Evolutionary conservation across 2,113 vertebrate species (phyloP).

Genomic region (Sceloporus undulatus): DNA sequence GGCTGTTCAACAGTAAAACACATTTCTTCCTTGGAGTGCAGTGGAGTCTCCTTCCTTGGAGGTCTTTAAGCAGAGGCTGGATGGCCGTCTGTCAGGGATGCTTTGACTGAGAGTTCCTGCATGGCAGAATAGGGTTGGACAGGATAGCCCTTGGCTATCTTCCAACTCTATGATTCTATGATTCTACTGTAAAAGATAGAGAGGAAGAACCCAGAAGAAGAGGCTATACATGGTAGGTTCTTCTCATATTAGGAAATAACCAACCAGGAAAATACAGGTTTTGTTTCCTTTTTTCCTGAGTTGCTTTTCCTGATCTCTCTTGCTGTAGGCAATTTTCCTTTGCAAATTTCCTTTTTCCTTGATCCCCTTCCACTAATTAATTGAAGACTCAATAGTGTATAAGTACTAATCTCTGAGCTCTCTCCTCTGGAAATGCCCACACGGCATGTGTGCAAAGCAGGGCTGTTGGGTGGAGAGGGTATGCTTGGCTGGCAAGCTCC

Average conservation of each 20-base stretch:
- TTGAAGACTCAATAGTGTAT: constrained; percentile 61
- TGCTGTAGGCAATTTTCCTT: background rate
- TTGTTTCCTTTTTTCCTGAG: background rate
- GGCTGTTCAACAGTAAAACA: no score
- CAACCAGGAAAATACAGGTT: background rate
- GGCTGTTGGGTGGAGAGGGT: constrained; percentile 31
- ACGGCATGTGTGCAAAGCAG: constrained; percentile 30
- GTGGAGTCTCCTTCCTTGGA: no score
- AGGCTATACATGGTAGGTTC: no score
- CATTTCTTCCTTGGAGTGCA: no score
- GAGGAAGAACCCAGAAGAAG: background rate
- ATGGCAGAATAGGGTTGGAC: no score
- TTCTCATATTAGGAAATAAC: background rate
- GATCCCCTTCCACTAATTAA: constrained; percentile 33
- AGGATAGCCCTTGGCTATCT: no score
- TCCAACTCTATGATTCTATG: no score
- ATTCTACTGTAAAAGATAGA: background rate
- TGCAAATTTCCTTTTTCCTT: background rate
- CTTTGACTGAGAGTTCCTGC: no score
- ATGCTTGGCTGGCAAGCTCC: constrained; percentile 53
- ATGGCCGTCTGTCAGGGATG: no score
- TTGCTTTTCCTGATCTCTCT: background rate
- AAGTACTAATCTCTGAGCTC: background rate
- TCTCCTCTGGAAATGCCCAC: constrained; percentile 52
- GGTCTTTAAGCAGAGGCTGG: no score